A percentile compares a stretch with the other conserved stretches of the same genome.
These are phyloP conservation scores for Tenthredo livida DNA, from an alignment of 2,888 invertebrate genomes.

Conservation along the genomic window DNA sequence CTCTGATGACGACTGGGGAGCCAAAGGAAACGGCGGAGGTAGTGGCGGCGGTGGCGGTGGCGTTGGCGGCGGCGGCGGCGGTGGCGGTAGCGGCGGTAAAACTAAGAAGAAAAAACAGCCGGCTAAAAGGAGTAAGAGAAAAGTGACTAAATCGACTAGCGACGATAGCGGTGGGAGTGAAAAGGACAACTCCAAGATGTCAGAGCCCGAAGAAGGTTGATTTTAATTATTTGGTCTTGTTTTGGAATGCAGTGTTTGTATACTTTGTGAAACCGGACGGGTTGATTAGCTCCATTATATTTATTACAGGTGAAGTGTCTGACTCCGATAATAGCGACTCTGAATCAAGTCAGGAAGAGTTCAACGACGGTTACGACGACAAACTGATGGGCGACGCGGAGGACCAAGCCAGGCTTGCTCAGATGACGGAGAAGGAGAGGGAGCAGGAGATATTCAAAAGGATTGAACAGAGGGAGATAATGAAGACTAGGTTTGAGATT, in stretches of 20 bases:
- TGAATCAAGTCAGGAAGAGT: constrained; percentile 90
- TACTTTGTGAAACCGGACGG: too few species aligned
- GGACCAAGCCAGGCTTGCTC: constrained; percentile 92
- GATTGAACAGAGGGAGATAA: constrained; percentile 95
- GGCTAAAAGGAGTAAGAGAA: constrained; percentile 76
- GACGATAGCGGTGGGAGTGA: constrained; percentile 75
- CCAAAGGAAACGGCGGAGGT: constrained; percentile 65
- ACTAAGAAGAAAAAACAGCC: constrained; percentile 76
- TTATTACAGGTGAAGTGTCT: constrained; percentile 87
- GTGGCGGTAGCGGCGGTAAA: constrained; percentile 62
- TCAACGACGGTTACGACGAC: constrained; percentile 98
- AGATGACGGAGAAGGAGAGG: constrained; percentile 97
- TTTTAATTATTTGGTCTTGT: not conserved
- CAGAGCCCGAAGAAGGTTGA: constrained; percentile 91
- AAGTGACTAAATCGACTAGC: constrained; percentile 78
- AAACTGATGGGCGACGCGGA: constrained; percentile 98
- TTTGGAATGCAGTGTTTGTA: too few species aligned
- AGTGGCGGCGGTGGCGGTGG: not conserved
- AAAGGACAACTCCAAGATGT: constrained; percentile 80
- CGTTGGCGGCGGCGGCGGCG: constrained; percentile 62
- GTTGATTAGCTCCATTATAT: not conserved
- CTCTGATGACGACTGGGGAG: constrained; percentile 80
- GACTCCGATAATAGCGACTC: constrained; percentile 82
- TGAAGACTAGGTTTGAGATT: constrained; percentile 97
- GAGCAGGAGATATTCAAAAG: constrained; percentile 98